A percentile compares a stretch with the other conserved stretches of the same genome.
phyloP scores from a whole-genome alignment of 2,113 vertebrate genomes.

The Poicephalus meyeri region DNA sequence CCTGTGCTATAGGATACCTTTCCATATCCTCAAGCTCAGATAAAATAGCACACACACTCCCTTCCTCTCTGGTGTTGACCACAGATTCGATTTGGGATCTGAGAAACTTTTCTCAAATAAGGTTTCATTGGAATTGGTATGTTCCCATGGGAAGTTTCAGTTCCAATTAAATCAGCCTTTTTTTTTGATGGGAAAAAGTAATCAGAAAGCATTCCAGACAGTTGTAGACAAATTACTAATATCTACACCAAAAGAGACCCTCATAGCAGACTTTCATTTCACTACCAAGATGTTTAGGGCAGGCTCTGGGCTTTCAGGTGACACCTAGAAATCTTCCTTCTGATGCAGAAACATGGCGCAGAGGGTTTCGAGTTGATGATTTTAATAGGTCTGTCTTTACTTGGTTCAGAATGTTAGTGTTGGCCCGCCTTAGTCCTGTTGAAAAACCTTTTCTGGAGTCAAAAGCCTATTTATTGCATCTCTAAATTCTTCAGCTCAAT shows the following conservation, averaged over 20 bases:
- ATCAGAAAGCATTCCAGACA: background rate
- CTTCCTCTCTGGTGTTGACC: background rate
- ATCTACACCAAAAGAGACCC: background rate
- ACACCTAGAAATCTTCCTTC: background rate
- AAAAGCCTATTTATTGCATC: constrained; percentile 1
- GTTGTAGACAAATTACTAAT: background rate
- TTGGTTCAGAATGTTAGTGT: background rate
- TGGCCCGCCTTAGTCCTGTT: background rate
- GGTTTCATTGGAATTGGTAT: background rate
- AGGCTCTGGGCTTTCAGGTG: background rate
- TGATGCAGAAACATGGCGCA: background rate
- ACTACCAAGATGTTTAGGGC: background rate
- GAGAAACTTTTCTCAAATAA: background rate
- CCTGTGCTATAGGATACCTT: background rate
- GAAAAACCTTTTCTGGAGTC: background rate
- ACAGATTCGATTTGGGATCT: background rate
- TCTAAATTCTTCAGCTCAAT: background rate
- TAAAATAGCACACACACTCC: background rate
- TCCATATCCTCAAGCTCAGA: background rate
- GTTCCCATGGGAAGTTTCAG: background rate
- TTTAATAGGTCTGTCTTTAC: background rate
- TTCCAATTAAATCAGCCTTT: background rate
- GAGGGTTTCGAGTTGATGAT: background rate
- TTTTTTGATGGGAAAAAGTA: background rate
- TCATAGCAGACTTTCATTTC: background rate